Percentiles rank a stretch among this genome's conserved stretches.
Conservation (phyloP, 2,888 invertebrate genomes). For the Napeogenes sylphis region DNA sequence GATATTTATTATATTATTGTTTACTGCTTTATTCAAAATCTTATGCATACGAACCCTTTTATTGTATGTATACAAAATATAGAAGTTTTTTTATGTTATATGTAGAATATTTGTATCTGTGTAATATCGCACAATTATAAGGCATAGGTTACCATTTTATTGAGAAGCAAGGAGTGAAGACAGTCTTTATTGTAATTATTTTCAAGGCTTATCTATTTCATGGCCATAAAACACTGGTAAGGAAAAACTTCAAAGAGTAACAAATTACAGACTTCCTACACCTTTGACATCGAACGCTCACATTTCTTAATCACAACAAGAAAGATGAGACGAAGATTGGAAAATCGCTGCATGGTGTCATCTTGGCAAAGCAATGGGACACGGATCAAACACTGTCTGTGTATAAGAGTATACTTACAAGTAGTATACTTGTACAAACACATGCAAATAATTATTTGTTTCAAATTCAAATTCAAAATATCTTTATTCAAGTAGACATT, state of each 20-base stretch:
- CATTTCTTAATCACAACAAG: constrained; percentile 33
- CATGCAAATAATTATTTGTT: too few relatives aligned
- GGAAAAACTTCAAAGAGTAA: constrained; percentile 15
- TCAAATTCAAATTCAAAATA: too few relatives aligned
- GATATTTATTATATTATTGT: constrained; percentile 5
- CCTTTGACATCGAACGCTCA: constrained; percentile 29
- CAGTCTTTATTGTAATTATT: neutral
- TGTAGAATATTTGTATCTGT: too few relatives aligned
- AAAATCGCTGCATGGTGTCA: constrained; percentile 28
- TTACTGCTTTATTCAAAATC: neutral
- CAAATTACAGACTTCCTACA: constrained; percentile 22
- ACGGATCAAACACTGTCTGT: constrained; percentile 14
- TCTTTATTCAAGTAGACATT: too few relatives aligned
- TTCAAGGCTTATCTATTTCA: constrained; percentile 11
- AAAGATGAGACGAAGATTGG: constrained; percentile 32
- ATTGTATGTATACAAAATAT: too few relatives aligned
- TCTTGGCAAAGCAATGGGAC: constrained; percentile 28
- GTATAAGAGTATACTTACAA: too few relatives aligned
- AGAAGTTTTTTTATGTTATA: too few relatives aligned
- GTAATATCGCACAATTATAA: too few relatives aligned
- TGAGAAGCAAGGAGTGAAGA: too few relatives aligned
- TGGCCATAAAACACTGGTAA: constrained; percentile 8
- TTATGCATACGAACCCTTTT: too few relatives aligned
- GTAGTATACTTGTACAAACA: too few relatives aligned
- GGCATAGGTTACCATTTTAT: too few relatives aligned